Evolutionary conservation across 2,113 vertebrate genomes (phyloP), one percentile per base, ranked within the genome.

Genomic region (Opisthocomus hoazin): DNA sequence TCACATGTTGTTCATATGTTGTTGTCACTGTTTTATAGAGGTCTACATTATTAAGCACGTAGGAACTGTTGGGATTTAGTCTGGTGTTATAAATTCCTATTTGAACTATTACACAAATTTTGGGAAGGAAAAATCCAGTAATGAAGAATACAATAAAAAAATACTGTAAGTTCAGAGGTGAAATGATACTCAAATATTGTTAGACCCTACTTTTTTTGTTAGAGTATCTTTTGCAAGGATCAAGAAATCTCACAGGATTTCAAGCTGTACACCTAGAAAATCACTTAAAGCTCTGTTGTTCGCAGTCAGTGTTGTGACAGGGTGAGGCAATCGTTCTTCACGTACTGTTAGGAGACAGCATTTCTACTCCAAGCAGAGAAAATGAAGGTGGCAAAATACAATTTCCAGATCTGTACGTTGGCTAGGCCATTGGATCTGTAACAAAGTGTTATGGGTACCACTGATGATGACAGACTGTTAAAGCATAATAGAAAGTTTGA

Each of bases 101-200:
- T 73, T 89, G 63, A 91, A 46, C 5, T 73, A 32, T 5, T 14
- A 36, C 71, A 43, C 10, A 68, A 4, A 71, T 87, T 80, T 77
- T n/a, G 14, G 18, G 24, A 74, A 18, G 24, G 39, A 68, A 69
- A 84, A 81, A 69, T 53, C 36, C 30, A 39, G 10, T 65, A 23
- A 63, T 45, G 34, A 70, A 61, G n/a, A 58, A 34, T 45, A 79
- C 12, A 87, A 7, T 53, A 10, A 20, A 14, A 70, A 70, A 43
- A 50, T 37, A 43, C 2, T 60, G 0, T 15, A 43, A 85, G 19
- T 68, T 84, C 57, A 51, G 36, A 76, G 60, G 30, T 56, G 26
- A 89, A 73, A n/a, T 29, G 6, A 26, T 80, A 51, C 2, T 86
- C 2, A 0, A 23, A 10, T 71, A 18, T 43, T 0, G 0, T 34